Percentiles rank a stretch among this genome's conserved stretches.
Evolutionary conservation across 64 coral and sea anemone genomes (phyloP).

Genomic region (Porites australiensis): DNA sequence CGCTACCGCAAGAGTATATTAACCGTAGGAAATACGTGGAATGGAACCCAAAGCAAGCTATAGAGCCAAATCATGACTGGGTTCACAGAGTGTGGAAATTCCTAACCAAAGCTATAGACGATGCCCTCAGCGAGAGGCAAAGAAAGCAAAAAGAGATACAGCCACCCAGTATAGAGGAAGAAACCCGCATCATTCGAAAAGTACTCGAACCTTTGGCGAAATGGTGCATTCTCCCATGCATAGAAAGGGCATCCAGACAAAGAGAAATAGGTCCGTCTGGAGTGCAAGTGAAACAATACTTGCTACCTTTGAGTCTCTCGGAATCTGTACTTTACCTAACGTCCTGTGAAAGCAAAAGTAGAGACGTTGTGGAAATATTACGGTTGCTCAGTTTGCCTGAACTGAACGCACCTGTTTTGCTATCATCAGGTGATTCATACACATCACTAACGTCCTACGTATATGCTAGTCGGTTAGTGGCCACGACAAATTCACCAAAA

Average conservation of each 20-base stretch:
- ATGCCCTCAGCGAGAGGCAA: background rate
- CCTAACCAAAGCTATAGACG: background rate
- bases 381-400: background rate
- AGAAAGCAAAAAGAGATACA: background rate
- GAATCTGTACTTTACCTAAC: background rate
- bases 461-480: background rate
- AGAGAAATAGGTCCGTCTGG: background rate
- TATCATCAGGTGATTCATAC: too few species aligned
- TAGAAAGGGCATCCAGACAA: background rate
- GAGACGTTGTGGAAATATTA: background rate
- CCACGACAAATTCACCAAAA: background rate
- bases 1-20: background rate
- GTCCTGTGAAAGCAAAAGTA: background rate
- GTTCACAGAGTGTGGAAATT: slow-evolving; percentile 46
- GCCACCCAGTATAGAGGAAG: background rate
- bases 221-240: slow-evolving; percentile 54
- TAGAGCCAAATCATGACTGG: background rate
- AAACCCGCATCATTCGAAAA: background rate
- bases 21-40: background rate
- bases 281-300: background rate
- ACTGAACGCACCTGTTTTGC: background rate
- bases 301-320: background rate
- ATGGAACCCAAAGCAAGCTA: background rate
- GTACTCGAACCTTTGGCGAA: background rate
- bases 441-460: background rate